A percentile compares a stretch with the other conserved stretches of the same genome.
Evolutionary conservation across 23 tunicate species (phyloP).

Genomic region (Trididemnum nubilum): DNA sequence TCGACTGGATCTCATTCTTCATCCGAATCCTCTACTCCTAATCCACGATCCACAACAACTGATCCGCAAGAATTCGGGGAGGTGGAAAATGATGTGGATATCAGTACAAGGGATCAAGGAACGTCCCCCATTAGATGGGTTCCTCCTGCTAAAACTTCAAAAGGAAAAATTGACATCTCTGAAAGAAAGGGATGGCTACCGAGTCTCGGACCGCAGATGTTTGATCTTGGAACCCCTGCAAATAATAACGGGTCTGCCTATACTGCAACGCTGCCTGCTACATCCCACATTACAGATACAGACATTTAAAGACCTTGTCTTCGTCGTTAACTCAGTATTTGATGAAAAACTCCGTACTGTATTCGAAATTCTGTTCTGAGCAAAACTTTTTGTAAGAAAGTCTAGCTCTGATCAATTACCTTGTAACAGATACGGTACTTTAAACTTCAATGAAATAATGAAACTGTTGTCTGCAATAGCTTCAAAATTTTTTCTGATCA

Average conservation of each 20-base stretch:
- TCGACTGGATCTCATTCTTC: neutral
- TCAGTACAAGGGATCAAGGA: constrained; percentile 37
- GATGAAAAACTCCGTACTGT: too few relatives aligned
- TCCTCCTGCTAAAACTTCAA: constrained; percentile 32
- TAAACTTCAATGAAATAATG: too few relatives aligned
- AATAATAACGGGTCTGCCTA: neutral
- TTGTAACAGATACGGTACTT: too few relatives aligned
- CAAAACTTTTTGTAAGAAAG: too few relatives aligned
- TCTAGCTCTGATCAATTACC: too few relatives aligned
- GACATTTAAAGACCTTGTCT: constrained; percentile 45
- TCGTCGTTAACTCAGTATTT: too few relatives aligned
- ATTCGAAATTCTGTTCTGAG: too few relatives aligned
- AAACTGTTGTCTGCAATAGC: too few relatives aligned
- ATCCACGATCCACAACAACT: constrained; percentile 9
- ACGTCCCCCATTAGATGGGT: constrained; percentile 90
- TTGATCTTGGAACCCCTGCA: constrained; percentile 34
- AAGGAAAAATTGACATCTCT: constrained; percentile 56
- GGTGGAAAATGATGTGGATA: constrained; percentile 18
- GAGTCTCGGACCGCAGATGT: constrained; percentile 93
- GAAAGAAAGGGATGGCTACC: constrained; percentile 87
- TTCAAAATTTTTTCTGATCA: too few relatives aligned
- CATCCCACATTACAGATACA: constrained; percentile 26
- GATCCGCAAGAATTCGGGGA: neutral
- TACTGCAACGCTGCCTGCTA: neutral
- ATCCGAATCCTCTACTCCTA: neutral